Percentiles rank a stretch among this genome's conserved stretches.
phyloP scores from a whole-genome alignment of 2,113 vertebrate species.

The Notarius quadriscutis region DNA sequence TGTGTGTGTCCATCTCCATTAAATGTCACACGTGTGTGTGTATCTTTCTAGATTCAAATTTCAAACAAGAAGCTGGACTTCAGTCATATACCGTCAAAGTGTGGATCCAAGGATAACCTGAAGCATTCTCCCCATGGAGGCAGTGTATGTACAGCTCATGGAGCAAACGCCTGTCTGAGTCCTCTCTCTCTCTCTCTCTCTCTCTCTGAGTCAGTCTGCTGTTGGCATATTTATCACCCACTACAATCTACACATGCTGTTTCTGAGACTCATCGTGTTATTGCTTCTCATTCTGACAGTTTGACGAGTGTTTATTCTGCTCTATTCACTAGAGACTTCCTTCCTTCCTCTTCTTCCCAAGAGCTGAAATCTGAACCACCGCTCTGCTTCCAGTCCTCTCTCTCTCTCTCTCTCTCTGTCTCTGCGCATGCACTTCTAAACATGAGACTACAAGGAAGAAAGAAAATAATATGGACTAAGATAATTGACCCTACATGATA shows the following conservation, averaged over 20 bases:
- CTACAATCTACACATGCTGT: background rate
- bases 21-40: conserved; percentile 58
- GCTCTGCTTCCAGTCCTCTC: background rate
- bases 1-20: conserved; percentile 46
- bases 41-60: conserved; percentile 90
- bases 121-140: conserved; percentile 83
- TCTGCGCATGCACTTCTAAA: background rate
- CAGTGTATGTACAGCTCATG: conserved; percentile 82
- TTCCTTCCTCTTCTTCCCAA: background rate
- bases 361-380: background rate
- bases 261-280: background rate
- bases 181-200: conserved; percentile 12
- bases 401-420: background rate
- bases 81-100: conserved; percentile 84
- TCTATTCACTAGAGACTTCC: conserved; percentile 1
- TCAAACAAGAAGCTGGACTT: conserved; percentile 94
- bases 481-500: no score
- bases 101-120: conserved; percentile 93
- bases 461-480: no score
- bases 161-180: background rate
- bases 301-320: conserved; percentile 1
- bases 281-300: background rate
- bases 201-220: conserved; percentile 2
- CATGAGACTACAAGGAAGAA: no score
- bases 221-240: background rate